Evolutionary conservation across 1,140 invertebrate species (phyloP).

Genomic region (Anoplophora glabripennis): DNA sequence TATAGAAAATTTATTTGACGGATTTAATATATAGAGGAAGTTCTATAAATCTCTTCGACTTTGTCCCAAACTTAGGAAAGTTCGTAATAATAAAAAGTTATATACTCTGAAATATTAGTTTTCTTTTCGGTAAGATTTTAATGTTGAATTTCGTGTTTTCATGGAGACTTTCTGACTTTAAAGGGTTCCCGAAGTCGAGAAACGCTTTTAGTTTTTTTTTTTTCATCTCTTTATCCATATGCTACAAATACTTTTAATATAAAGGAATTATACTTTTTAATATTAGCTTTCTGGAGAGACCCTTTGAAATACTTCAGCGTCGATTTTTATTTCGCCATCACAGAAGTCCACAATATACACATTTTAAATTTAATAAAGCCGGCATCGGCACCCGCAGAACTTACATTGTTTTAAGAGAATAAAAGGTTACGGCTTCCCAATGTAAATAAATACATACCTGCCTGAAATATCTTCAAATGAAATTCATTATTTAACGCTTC

Average conservation of each 20-base stretch:
- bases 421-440: too few relatives aligned
- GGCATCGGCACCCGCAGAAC: too few relatives aligned
- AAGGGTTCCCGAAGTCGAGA: constrained; percentile 10
- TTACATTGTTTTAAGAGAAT: too few relatives aligned
- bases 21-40: too few relatives aligned
- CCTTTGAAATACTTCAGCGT: not conserved
- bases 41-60: not conserved
- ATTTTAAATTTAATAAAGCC: not conserved
- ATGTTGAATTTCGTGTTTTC: constrained; percentile 15
- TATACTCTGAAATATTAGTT: constrained; percentile 19
- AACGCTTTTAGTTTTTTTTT: constrained; percentile 13
- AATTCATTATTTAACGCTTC: not conserved
- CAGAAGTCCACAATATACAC: not conserved
- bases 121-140: constrained; percentile 20
- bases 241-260: constrained; percentile 1
- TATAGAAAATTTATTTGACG: too few relatives aligned
- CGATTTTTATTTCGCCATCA: constrained; percentile 1
- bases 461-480: too few relatives aligned
- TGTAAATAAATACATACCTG: too few relatives aligned
- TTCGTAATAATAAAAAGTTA: constrained; percentile 21
- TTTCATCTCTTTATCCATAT: constrained; percentile 7
- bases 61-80: not conserved
- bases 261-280: constrained; percentile 10
- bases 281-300: not conserved
- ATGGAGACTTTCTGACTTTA: constrained; percentile 8